phyloP scores from a whole-genome alignment of 2,113 vertebrate genomes.

The Charina bottae region DNA sequence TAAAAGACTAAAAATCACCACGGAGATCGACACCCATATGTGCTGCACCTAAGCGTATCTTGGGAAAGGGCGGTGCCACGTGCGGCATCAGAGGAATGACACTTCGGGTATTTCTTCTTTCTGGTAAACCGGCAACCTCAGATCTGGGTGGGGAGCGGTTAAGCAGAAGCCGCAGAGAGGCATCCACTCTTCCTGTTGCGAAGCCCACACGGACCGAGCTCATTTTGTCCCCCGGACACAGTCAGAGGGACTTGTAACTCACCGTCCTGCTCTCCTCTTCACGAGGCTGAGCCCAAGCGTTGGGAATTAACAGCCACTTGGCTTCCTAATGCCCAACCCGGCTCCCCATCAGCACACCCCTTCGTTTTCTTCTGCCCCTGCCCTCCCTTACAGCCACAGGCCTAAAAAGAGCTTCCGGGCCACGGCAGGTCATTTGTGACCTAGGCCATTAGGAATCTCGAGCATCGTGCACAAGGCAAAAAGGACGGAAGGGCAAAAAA shows the following conservation, averaged over 20 bases:
- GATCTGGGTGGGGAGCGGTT: not conserved
- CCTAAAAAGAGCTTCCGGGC: not conserved
- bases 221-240: not conserved
- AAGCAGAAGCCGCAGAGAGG: not conserved
- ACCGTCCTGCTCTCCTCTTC: not conserved
- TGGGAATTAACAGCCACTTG: not conserved
- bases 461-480: not conserved
- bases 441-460: not conserved
- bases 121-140: not conserved
- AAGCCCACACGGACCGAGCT: fast-evolving
- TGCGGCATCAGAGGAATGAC: not conserved
- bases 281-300: not conserved
- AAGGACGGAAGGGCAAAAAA: not conserved
- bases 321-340: not conserved
- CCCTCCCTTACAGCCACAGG: not conserved
- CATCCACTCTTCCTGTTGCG: not conserved
- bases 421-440: not conserved
- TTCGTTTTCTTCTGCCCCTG: not conserved
- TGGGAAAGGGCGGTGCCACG: not conserved
- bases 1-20: not conserved
- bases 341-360: not conserved
- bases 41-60: not conserved
- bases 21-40: not conserved
- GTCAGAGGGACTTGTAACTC: not conserved
- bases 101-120: not conserved